Evolutionary conservation across 2,888 invertebrate species (phyloP).

Genomic region (Synanthedon vespiformis): DNA sequence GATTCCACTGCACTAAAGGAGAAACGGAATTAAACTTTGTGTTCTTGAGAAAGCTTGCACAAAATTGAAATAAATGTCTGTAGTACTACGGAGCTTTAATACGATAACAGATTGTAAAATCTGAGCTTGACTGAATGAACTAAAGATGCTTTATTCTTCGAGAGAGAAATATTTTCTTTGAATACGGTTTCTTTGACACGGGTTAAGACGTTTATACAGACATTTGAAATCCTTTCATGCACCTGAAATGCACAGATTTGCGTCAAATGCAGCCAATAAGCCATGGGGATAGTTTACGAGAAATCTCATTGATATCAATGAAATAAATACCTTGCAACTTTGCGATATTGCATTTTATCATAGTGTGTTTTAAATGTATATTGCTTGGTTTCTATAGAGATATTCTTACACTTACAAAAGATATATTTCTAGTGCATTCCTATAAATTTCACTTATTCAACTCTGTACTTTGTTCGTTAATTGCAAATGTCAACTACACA

Average conservation of each 20-base stretch:
- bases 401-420: no score
- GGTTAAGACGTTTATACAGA: neutral
- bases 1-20: neutral
- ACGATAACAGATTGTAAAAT: constrained; percentile 15
- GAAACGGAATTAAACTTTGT: neutral
- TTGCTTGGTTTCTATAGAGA: no score
- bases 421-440: no score
- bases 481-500: no score
- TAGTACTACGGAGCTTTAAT: neutral
- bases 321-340: no score
- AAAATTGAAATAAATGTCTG: neutral
- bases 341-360: no score
- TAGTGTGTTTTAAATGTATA: no score
- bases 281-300: no score
- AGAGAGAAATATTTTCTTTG: neutral
- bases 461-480: no score
- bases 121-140: constrained; percentile 20
- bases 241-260: neutral
- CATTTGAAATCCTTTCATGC: neutral
- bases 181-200: neutral
- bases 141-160: constrained; percentile 1
- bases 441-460: no score
- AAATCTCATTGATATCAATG: no score
- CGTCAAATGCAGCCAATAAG: neutral
- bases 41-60: neutral